These are phyloP conservation scores for Dreissena polymorpha DNA, from an alignment of 1,140 invertebrate species.

Conservation along the genomic window DNA sequence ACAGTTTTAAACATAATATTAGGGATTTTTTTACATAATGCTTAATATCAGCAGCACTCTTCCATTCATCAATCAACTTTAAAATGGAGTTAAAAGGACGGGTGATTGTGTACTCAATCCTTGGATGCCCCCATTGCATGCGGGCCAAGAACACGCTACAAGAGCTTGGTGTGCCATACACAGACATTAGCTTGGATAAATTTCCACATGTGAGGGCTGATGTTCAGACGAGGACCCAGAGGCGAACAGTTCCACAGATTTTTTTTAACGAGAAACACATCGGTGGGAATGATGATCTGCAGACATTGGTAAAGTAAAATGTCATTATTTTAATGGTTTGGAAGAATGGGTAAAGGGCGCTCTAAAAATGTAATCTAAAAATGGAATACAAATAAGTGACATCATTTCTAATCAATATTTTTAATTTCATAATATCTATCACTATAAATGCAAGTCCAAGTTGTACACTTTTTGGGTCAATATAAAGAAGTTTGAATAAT, in stretches of 20 bases:
- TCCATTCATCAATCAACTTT: too few relatives aligned
- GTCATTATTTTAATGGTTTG: background rate
- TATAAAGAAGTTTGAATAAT: too few relatives aligned
- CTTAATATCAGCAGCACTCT: too few relatives aligned
- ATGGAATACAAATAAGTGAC: too few relatives aligned
- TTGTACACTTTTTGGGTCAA: too few relatives aligned
- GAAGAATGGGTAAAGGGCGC: background rate
- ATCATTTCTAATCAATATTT: too few relatives aligned
- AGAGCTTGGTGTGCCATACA: slow-evolving; percentile 69
- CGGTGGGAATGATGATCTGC: slow-evolving; percentile 75
- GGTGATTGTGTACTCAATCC: slow-evolving; percentile 74
- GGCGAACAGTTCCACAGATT: slow-evolving; percentile 75
- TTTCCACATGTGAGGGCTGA: slow-evolving; percentile 70
- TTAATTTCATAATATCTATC: too few relatives aligned
- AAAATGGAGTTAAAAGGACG: slow-evolving; percentile 69
- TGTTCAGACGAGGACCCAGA: slow-evolving; percentile 64
- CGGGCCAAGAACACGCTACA: slow-evolving; percentile 73
- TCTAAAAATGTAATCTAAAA: slow-evolving; percentile 1
- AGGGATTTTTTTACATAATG: too few relatives aligned
- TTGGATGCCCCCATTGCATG: slow-evolving; percentile 77
- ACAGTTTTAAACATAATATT: too few relatives aligned
- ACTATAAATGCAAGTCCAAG: too few relatives aligned
- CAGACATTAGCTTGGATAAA: slow-evolving; percentile 72
- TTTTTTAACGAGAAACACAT: slow-evolving; percentile 76
- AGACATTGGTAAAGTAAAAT: slow-evolving; percentile 63